Percentiles rank a stretch among this genome's conserved stretches.
phyloP scores from a whole-genome alignment of 2,113 vertebrate genomes.

The Pterocles burchelli region DNA sequence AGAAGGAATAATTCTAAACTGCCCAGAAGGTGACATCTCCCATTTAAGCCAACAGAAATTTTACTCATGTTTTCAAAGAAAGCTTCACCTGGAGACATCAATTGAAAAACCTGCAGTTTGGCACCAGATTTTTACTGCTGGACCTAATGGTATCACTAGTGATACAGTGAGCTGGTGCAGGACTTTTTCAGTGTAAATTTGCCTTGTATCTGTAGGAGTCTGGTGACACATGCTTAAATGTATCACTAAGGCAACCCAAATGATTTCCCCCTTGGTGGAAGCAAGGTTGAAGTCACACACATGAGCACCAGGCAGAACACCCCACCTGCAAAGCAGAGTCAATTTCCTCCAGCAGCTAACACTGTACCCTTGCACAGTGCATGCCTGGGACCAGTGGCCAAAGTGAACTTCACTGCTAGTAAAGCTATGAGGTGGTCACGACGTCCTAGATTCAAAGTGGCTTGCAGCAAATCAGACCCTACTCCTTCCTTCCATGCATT shows the following conservation, averaged over 20 bases:
- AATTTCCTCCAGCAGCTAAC: not conserved
- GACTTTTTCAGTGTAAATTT: not conserved
- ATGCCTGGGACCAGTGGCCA: not conserved
- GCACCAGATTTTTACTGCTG: not conserved
- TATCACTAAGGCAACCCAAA: not conserved
- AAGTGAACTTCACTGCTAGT: not conserved
- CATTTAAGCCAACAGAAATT: not conserved
- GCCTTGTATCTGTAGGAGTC: not conserved
- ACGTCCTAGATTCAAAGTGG: not conserved
- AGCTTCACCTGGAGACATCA: not conserved
- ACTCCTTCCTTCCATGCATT: not conserved
- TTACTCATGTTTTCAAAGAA: not conserved
- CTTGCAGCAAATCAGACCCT: not conserved
- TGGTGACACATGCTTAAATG: rapidly evolving
- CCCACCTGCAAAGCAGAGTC: not conserved
- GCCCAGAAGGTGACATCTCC: not conserved
- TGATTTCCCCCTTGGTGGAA: not conserved
- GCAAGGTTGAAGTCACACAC: not conserved
- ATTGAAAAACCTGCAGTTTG: not conserved
- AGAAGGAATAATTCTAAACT: not conserved
- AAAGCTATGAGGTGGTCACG: not conserved
- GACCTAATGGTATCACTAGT: not conserved
- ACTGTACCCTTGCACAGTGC: rapidly evolving
- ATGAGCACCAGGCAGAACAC: not conserved
- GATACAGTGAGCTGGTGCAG: not conserved